phyloP scores from a whole-genome alignment of 2,888 invertebrate genomes.

The Eupelmus urozonus region DNA sequence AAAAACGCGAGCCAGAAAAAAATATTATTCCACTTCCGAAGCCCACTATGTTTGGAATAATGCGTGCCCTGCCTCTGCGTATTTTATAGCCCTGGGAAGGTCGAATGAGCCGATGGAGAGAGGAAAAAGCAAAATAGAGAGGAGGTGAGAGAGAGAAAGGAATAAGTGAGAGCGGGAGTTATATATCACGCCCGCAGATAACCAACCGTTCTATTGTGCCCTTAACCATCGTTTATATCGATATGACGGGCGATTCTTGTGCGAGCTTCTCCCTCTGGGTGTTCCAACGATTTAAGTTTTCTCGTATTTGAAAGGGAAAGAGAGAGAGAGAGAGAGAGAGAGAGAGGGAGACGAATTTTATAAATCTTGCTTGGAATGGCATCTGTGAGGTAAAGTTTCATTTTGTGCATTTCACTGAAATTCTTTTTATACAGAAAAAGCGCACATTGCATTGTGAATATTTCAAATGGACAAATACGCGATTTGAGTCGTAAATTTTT shows the following conservation, averaged over 20 bases:
- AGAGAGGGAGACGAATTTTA: background rate
- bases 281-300: background rate
- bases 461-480: too few relatives aligned
- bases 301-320: background rate
- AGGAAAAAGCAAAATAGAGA: slow-evolving; percentile 1
- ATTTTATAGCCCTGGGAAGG: slow-evolving; percentile 56
- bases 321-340: background rate
- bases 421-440: too few relatives aligned
- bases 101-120: background rate
- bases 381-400: too few relatives aligned
- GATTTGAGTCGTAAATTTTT: too few relatives aligned
- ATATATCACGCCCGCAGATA: slow-evolving; percentile 59
- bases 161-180: slow-evolving; percentile 40
- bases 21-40: slow-evolving; percentile 61
- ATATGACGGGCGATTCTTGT: slow-evolving; percentile 65
- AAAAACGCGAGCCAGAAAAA: slow-evolving; percentile 49
- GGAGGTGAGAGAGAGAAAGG: slow-evolving; percentile 27
- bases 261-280: background rate
- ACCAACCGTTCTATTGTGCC: slow-evolving; percentile 66
- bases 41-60: slow-evolving; percentile 61
- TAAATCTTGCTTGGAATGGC: too few relatives aligned
- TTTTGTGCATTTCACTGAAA: too few relatives aligned
- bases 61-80: slow-evolving; percentile 58
- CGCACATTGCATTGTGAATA: too few relatives aligned
- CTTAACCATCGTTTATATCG: slow-evolving; percentile 66